Percentiles rank a stretch among this genome's conserved stretches.
phyloP scores from a whole-genome alignment of 2,113 vertebrate genomes.

The Capricornis sumatraensis region DNA sequence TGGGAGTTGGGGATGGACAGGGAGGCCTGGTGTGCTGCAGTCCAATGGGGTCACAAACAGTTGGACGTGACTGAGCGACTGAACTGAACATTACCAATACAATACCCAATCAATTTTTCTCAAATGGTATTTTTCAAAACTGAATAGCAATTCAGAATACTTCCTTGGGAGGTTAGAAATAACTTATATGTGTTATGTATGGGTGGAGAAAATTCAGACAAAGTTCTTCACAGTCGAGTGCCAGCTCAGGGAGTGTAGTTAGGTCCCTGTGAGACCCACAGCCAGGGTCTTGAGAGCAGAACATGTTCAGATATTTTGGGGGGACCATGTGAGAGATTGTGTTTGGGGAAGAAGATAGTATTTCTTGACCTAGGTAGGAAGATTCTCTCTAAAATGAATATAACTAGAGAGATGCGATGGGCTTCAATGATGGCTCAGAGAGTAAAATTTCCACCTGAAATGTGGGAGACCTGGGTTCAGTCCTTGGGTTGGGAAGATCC shows the following conservation, averaged over 20 bases:
- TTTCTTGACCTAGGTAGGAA: neutral
- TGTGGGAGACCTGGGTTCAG: neutral
- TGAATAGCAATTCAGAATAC: neutral
- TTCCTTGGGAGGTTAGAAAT: neutral
- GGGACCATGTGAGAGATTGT: neutral
- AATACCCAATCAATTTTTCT: neutral
- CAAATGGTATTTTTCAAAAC: neutral
- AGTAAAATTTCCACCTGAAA: neutral
- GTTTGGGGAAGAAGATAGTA: neutral
- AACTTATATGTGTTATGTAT: neutral
- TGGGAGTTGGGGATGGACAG: neutral
- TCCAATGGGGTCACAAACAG: neutral
- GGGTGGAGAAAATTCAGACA: neutral
- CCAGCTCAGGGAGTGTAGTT: rapidly evolving
- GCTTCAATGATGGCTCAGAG: neutral
- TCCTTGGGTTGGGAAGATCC: neutral
- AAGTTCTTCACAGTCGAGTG: neutral
- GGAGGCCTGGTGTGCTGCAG: neutral
- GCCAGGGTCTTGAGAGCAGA: rapidly evolving
- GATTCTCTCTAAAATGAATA: neutral
- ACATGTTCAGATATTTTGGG: neutral
- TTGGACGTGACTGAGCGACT: neutral
- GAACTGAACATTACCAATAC: neutral
- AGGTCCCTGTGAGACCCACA: neutral
- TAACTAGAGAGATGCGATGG: neutral